phyloP scores from a whole-genome alignment of 1,140 invertebrate species.

The Bombyx mori region DNA sequence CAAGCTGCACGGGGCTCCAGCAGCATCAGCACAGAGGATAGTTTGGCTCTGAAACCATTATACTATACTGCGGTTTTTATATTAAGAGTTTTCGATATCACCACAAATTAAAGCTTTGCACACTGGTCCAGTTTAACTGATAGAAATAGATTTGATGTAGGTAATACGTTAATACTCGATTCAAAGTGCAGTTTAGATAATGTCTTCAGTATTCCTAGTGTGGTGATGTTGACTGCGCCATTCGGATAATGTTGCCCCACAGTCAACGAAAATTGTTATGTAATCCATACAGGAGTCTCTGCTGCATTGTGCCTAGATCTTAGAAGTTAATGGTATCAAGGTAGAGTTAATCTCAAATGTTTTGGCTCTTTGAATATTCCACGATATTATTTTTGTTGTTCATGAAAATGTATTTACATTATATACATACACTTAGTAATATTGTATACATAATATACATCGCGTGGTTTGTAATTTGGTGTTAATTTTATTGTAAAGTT shows the following conservation, averaged over 20 bases:
- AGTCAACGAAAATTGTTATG: conserved; percentile 71
- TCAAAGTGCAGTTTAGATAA: conserved; percentile 30
- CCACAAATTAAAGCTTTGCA: conserved; percentile 16
- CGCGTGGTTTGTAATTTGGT: conserved; percentile 68
- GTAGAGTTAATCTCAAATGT: conserved; percentile 71
- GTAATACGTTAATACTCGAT: no score
- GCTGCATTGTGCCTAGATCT: conserved; percentile 73
- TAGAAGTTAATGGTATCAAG: conserved; percentile 71
- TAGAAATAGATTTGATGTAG: conserved; percentile 12
- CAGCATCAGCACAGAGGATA: conserved; percentile 33
- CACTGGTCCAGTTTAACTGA: conserved; percentile 13
- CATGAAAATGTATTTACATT: conserved; percentile 71
- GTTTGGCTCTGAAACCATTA: conserved; percentile 34
- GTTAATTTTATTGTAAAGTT: conserved; percentile 59
- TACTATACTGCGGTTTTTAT: conserved; percentile 28
- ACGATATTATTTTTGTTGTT: conserved; percentile 70
- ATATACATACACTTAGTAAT: conserved; percentile 70
- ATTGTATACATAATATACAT: conserved; percentile 71
- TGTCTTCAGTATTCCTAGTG: conserved; percentile 38
- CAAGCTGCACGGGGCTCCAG: conserved; percentile 45
- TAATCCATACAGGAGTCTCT: conserved; percentile 70
- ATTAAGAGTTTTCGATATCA: conserved; percentile 5
- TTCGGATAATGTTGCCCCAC: conserved; percentile 53
- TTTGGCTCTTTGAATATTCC: conserved; percentile 72
- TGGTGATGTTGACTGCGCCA: conserved; percentile 45